phyloP scores from a whole-genome alignment of 2,113 vertebrate genomes.

The Rutilus rutilus region DNA sequence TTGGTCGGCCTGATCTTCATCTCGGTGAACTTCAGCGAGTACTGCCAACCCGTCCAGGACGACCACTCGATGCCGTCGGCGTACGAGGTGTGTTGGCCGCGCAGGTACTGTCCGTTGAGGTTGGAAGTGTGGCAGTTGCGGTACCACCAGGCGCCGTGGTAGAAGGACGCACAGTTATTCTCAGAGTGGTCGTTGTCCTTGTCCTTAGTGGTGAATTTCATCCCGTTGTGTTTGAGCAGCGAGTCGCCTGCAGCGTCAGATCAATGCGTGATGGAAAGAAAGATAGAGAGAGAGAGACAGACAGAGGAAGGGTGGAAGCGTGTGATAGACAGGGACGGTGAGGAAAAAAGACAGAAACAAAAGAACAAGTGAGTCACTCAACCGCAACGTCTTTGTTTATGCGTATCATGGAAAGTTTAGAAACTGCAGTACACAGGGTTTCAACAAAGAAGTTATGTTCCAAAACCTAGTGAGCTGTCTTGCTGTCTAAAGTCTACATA shows the following conservation, averaged over 20 bases:
- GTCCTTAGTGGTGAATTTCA: constrained; percentile 96
- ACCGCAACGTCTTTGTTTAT: constrained; percentile 14
- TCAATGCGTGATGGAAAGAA: constrained; percentile 13
- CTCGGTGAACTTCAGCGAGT: constrained; percentile 91
- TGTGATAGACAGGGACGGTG: not conserved
- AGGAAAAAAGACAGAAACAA: constrained; percentile 7
- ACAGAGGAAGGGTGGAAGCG: constrained; percentile 15
- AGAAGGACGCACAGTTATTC: constrained; percentile 94
- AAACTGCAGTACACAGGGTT: not conserved
- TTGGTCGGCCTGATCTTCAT: constrained; percentile 91
- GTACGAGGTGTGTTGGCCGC: constrained; percentile 89
- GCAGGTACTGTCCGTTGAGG: constrained; percentile 94
- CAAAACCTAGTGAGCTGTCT: not conserved
- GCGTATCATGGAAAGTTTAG: not conserved
- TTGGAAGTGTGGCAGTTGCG: constrained; percentile 97
- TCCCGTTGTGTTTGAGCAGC: constrained; percentile 91
- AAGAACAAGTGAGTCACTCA: constrained; percentile 10
- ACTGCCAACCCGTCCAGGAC: constrained; percentile 97
- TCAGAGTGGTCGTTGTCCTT: constrained; percentile 93
- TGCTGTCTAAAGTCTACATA: not conserved
- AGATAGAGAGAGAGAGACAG: constrained; percentile 22
- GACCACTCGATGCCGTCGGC: constrained; percentile 95
- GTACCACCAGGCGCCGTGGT: constrained; percentile 97
- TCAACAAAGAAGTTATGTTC: not conserved
- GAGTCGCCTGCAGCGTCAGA: constrained; percentile 82